Percentiles rank a stretch among this genome's conserved stretches.
Evolutionary conservation across 2,113 vertebrate genomes (phyloP).

Genomic region (Athene cunicularia): DNA sequence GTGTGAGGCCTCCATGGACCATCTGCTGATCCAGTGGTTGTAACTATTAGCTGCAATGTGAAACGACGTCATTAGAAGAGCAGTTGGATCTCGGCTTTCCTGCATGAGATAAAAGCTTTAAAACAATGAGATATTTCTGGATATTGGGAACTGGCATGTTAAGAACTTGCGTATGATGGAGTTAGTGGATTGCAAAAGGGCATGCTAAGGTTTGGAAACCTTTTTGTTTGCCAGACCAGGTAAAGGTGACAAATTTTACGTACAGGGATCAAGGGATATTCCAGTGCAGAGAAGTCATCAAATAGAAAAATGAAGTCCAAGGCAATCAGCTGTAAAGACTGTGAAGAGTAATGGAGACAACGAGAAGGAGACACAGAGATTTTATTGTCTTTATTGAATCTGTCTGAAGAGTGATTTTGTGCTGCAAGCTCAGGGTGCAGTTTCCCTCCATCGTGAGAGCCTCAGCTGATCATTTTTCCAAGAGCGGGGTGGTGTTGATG

Average conservation of each 20-base stretch:
- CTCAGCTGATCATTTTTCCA: background rate
- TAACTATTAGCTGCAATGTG: background rate
- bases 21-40: background rate
- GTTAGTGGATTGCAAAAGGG: background rate
- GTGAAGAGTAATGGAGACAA: background rate
- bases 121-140: background rate
- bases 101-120: background rate
- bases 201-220: background rate
- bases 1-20: accelerated
- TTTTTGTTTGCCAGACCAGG: background rate
- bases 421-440: background rate
- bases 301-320: background rate
- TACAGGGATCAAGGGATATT: background rate
- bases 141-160: background rate
- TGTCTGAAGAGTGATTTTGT: background rate
- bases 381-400: background rate
- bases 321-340: background rate
- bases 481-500: background rate
- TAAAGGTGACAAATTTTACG: background rate
- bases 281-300: background rate
- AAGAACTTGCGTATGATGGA: background rate
- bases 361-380: background rate
- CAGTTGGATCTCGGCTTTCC: background rate
- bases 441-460: background rate
- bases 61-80: background rate